Base-by-base conservation (phyloP, 2,888 invertebrate genomes). In the Drosophila setosimentum region DNA sequence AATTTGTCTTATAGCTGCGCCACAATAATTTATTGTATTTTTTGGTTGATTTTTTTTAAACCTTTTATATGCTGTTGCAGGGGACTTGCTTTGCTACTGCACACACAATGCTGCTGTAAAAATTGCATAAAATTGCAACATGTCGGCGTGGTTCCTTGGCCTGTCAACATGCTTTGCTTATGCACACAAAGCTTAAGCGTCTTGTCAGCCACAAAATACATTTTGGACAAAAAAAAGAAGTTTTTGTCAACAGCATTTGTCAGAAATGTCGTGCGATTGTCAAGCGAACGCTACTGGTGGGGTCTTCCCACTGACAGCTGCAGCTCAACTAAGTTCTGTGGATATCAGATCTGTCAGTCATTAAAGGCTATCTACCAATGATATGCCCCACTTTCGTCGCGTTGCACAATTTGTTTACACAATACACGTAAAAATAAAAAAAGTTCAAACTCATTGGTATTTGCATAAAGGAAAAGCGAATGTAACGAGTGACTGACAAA, bases 211-310 rank as follows among this genome's bases (percentile, higher is more conserved):
- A 45, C 30, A 50, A 49, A 68, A 58, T 33, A 61, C 49, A 57
- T 29, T 55, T 42, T 48, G n/a, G 33, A 16, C 45, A 21, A 32
- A 33, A 18, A 51, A 71, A 66, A 65, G 65, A 84, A 74, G 78
- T 78, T 76, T 81, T 81, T 83, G 83, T 79, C 83, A 84, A 75
- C 71, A 71, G 80, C 59, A 87, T 85, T 85, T 85, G 85, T 85
- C 85, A 85, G 68, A 85, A 85, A 87, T 85, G 85, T 82, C 85
- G 80, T 77, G 75, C 87, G 85, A 73, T 84, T 85, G 85, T 84
- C 85, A 87, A 30, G 63, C 73, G 59, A 76, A 73, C 65, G 73
- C 74, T 30, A 55, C 74, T 68, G 70, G 76, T 72, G 82, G 71
- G 79, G 68, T 79, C 87, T 78, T 61, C 64, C 63, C 65, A 42